A percentile compares a stretch with the other conserved stretches of the same genome.
Evolutionary conservation across 2,797 vertebrate species (phyloP).

Genomic region (Pangasius djambal): DNA sequence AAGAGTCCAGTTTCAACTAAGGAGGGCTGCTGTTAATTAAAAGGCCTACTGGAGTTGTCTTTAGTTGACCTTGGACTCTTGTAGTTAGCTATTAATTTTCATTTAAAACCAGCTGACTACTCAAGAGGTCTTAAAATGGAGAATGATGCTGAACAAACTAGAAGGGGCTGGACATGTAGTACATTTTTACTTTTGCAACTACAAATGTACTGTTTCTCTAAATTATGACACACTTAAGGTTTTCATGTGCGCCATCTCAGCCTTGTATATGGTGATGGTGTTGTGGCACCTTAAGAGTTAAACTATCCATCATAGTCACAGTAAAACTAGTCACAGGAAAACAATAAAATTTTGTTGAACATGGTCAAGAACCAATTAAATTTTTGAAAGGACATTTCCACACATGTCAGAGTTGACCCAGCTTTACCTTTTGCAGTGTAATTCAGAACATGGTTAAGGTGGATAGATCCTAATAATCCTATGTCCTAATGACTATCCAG

Average conservation of each 20-base stretch:
- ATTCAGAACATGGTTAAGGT: background rate
- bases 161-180: background rate
- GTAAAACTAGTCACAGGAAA: no score
- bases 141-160: background rate
- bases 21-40: background rate
- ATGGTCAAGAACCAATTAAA: background rate
- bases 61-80: background rate
- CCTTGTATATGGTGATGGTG: background rate
- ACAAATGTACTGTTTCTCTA: background rate
- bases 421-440: background rate
- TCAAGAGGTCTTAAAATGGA: background rate
- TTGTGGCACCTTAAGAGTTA: background rate
- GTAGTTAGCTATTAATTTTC: background rate
- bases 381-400: background rate
- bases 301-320: background rate
- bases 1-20: background rate
- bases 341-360: background rate
- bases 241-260: background rate
- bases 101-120: background rate
- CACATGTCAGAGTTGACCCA: background rate
- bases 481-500: background rate
- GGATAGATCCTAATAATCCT: constrained; percentile 8
- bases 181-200: background rate
- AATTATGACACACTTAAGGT: background rate
- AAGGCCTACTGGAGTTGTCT: background rate